Evolutionary conservation across 2,888 invertebrate genomes (phyloP).

Genomic region (Melieria crassipennis): DNA sequence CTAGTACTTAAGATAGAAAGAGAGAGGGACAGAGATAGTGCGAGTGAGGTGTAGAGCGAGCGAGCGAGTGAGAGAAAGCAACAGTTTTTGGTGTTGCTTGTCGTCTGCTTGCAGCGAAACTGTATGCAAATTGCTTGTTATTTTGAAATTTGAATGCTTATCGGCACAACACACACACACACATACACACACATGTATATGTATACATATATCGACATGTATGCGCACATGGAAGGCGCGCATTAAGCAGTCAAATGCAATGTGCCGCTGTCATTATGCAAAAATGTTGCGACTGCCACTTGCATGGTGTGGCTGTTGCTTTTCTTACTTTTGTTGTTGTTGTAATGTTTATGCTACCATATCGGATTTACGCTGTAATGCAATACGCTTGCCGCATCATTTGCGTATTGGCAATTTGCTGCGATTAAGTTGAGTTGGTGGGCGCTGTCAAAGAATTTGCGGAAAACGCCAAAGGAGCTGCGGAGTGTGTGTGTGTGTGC

Average conservation of each 20-base stretch:
- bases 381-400: not conserved
- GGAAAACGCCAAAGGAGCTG: too few relatives aligned
- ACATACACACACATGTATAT: not conserved
- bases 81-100: too few relatives aligned
- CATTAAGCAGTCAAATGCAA: too few relatives aligned
- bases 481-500: too few relatives aligned
- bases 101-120: too few relatives aligned
- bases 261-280: not conserved
- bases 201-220: not conserved
- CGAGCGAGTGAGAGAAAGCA: too few relatives aligned
- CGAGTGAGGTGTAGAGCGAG: too few relatives aligned
- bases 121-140: conserved; percentile 30
- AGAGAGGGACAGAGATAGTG: too few relatives aligned
- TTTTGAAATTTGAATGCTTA: conserved; percentile 20
- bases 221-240: not conserved
- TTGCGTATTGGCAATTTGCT: too few relatives aligned
- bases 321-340: not conserved
- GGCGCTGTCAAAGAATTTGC: too few relatives aligned
- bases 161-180: not conserved
- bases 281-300: not conserved
- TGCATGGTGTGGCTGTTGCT: not conserved
- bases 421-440: too few relatives aligned
- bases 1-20: too few relatives aligned
- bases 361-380: conserved; percentile 29
- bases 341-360: not conserved